phyloP scores from a whole-genome alignment of 2,888 invertebrate genomes.

The Drosophila recens region DNA sequence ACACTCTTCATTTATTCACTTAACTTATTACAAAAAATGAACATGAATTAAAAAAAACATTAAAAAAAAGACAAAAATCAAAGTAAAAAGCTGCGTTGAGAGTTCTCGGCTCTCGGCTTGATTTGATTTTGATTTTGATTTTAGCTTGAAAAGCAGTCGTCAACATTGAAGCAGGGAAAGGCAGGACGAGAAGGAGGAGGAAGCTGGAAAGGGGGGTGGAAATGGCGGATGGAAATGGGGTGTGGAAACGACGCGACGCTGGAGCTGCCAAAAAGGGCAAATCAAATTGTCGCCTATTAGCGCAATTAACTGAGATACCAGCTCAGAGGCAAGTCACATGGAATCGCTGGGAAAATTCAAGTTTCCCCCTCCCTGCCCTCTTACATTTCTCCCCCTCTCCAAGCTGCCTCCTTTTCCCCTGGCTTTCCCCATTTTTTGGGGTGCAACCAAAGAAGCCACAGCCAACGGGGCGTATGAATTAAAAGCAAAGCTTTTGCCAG shows the following conservation, averaged over 20 bases:
- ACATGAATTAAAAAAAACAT: not conserved
- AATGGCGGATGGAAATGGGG: not conserved
- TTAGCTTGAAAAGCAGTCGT: slow-evolving; percentile 7
- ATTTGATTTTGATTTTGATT: slow-evolving; percentile 32
- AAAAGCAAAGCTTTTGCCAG: slow-evolving; percentile 10
- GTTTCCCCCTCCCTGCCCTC: not conserved
- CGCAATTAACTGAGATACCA: slow-evolving; percentile 62
- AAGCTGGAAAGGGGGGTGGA: not conserved
- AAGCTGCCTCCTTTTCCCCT: no score
- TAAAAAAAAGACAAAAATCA: not conserved
- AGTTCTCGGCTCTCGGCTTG: slow-evolving; percentile 17
- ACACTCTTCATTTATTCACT: slow-evolving; percentile 3
- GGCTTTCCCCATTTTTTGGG: not conserved
- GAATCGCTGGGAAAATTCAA: slow-evolving; percentile 18
- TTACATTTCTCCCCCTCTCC: not conserved
- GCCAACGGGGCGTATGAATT: slow-evolving; percentile 42
- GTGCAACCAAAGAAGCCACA: slow-evolving; percentile 23
- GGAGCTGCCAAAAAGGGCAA: slow-evolving; percentile 32
- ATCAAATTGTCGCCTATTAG: slow-evolving; percentile 73
- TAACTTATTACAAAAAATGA: slow-evolving; percentile 13
- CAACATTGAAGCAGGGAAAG: not conserved
- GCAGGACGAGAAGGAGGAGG: no score
- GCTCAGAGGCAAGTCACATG: slow-evolving; percentile 32
- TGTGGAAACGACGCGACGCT: not conserved
- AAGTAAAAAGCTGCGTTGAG: slow-evolving; percentile 13